Conservation (phyloP, 2,888 invertebrate species). For the Acanthococcus lagerstroemiae region DNA sequence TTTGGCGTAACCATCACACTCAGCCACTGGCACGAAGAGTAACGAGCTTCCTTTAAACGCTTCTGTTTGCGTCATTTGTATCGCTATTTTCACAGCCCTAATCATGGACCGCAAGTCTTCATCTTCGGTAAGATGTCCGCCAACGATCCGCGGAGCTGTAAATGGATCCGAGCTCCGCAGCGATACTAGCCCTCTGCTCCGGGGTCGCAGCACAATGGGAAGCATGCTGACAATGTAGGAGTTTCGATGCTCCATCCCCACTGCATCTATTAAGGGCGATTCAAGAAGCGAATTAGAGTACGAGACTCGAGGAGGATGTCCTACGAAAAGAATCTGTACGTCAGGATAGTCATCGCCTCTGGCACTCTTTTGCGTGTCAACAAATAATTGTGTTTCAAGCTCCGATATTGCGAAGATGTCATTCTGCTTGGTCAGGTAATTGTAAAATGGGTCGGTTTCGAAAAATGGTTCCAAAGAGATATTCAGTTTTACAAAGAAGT, state of each 20-base stretch:
- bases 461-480: background rate
- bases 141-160: background rate
- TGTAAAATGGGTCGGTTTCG: background rate
- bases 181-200: background rate
- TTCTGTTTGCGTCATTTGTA: background rate
- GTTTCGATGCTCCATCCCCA: background rate
- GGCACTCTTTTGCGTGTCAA: conserved; percentile 39
- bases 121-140: background rate
- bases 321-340: background rate
- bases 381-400: conserved; percentile 63
- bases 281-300: no score
- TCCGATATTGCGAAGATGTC: background rate
- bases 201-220: conserved; percentile 44
- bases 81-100: background rate
- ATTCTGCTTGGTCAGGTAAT: background rate
- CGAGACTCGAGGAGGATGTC: background rate
- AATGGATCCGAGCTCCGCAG: background rate
- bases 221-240: conserved; percentile 37
- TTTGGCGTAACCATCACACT: background rate
- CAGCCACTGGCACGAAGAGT: background rate
- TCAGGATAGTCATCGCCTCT: conserved; percentile 39
- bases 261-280: no score
- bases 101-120: background rate
- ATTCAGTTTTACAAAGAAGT: conserved; percentile 39
- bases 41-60: background rate